Evolutionary conservation across 2,888 invertebrate species (phyloP).

Genomic region (Polydrusus cervinus): DNA sequence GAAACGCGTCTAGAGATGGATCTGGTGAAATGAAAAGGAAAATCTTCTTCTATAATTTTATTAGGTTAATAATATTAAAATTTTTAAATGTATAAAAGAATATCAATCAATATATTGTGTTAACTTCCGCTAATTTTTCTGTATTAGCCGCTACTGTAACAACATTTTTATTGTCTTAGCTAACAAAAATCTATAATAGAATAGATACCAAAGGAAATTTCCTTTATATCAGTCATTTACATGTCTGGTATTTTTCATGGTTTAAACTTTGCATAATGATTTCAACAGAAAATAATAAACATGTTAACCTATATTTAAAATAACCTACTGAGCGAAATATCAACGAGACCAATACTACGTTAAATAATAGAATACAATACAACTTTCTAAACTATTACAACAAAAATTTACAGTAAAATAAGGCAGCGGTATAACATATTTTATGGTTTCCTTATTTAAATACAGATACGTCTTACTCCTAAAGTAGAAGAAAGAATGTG

Average conservation of each 20-base stretch:
- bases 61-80: too few relatives aligned
- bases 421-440: conserved; percentile 6
- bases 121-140: too few relatives aligned
- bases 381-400: conserved; percentile 24
- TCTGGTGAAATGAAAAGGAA: too few relatives aligned
- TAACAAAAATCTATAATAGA: too few relatives aligned
- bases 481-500: conserved; percentile 23
- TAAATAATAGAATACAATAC: conserved; percentile 23
- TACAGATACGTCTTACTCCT: conserved; percentile 9
- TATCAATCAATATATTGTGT: too few relatives aligned
- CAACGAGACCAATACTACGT: conserved; percentile 5
- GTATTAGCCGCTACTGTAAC: too few relatives aligned
- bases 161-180: too few relatives aligned
- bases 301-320: conserved; percentile 15
- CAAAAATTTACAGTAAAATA: conserved; percentile 14
- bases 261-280: conserved; percentile 10
- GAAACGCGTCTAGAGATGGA: too few relatives aligned
- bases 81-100: too few relatives aligned
- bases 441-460: conserved; percentile 23
- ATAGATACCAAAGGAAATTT: not conserved
- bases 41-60: too few relatives aligned
- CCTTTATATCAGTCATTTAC: not conserved
- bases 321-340: conserved; percentile 19
- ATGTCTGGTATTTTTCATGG: not conserved
- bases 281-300: conserved; percentile 10